A percentile compares a stretch with the other conserved stretches of the same genome.
phyloP scores from a whole-genome alignment of 2,797 vertebrate genomes.

The Dipus sagitta region DNA sequence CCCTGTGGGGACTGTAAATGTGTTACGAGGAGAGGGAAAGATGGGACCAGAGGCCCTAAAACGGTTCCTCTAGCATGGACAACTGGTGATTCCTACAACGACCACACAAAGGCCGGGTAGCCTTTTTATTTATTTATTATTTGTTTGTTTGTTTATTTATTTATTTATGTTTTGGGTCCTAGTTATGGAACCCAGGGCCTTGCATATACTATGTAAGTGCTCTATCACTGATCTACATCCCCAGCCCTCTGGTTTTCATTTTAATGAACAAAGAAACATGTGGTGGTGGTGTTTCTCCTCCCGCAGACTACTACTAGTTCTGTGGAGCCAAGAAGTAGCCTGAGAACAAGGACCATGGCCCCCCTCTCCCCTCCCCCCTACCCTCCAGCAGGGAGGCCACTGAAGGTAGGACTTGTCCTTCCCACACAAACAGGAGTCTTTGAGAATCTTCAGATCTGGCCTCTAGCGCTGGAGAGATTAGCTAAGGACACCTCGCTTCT shows the following conservation, averaged over 20 bases:
- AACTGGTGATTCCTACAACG: not conserved
- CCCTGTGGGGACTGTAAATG: not conserved
- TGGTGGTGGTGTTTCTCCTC: not conserved
- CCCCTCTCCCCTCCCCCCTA: no score
- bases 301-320: not conserved
- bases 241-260: not conserved
- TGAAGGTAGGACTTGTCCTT: not conserved
- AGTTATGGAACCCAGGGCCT: not conserved
- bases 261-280: not conserved
- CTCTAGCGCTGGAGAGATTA: not conserved
- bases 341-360: not conserved
- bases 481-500: not conserved
- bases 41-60: rapidly evolving
- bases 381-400: not conserved
- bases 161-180: not conserved
- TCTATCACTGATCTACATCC: not conserved
- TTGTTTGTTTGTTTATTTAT: no score
- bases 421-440: not conserved
- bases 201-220: not conserved
- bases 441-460: not conserved
- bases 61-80: not conserved
- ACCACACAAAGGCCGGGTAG: not conserved
- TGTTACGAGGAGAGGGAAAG: not conserved
- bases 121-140: not conserved
- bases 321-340: not conserved